Conservation (phyloP, 2,888 invertebrate species). For the Cephus nigrinus region DNA sequence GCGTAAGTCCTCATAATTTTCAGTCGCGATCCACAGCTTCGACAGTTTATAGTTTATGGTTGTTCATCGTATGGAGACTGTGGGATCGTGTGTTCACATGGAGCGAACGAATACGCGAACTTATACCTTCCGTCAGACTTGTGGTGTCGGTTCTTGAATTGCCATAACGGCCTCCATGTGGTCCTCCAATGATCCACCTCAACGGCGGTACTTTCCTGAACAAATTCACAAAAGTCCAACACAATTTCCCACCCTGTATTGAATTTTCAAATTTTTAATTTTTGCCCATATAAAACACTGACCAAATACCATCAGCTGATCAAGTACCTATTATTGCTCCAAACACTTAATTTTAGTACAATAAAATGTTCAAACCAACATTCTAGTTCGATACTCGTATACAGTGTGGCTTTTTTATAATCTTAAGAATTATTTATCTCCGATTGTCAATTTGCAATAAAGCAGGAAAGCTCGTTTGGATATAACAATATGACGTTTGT, state of each 20-base stretch:
- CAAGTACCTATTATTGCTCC: not conserved
- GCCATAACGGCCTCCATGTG: constrained; percentile 21
- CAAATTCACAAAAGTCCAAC: constrained; percentile 1
- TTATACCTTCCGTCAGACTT: constrained; percentile 17
- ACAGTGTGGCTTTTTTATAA: not conserved
- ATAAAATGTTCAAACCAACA: not conserved
- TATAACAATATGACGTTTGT: not conserved
- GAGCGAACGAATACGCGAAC: constrained; percentile 14
- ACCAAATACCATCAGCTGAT: not conserved
- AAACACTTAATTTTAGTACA: not conserved
- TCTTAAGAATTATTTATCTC: not conserved
- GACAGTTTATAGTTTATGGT: constrained; percentile 18
- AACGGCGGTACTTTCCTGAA: constrained; percentile 47
- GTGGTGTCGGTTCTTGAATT: constrained; percentile 21
- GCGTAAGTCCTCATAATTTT: no score
- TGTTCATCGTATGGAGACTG: constrained; percentile 16
- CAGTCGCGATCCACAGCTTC: no score
- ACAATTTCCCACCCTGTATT: not conserved
- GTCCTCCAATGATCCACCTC: constrained; percentile 38
- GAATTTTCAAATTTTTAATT: not conserved
- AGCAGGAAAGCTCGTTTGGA: not conserved
- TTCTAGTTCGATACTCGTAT: not conserved
- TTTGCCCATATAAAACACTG: not conserved
- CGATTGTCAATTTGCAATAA: not conserved
- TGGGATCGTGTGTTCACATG: constrained; percentile 15